A percentile compares a stretch with the other conserved stretches of the same genome.
Evolutionary conservation across 2,888 invertebrate species (phyloP).

Genomic region (Achlya flavicornis): DNA sequence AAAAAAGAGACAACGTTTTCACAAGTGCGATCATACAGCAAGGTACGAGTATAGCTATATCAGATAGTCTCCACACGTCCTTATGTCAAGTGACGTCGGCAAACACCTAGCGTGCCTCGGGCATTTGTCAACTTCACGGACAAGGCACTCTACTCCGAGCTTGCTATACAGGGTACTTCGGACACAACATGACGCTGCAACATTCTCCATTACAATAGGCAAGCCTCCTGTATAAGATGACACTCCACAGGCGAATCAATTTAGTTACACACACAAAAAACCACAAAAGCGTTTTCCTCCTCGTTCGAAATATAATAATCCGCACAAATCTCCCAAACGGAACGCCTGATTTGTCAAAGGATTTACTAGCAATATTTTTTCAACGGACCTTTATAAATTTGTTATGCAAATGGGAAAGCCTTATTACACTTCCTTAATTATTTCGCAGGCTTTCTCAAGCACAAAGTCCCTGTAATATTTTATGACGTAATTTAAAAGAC

Average conservation of each 20-base stretch:
- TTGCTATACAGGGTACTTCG: constrained; percentile 28
- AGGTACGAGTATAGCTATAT: constrained; percentile 28
- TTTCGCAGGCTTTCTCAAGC: constrained; percentile 66
- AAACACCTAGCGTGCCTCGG: constrained; percentile 59
- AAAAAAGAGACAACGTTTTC: constrained; percentile 23
- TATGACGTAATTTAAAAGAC: constrained; percentile 71
- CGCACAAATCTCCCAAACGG: constrained; percentile 30
- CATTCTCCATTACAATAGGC: constrained; percentile 34
- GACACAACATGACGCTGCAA: constrained; percentile 42
- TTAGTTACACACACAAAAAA: constrained; percentile 26
- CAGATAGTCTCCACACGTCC: constrained; percentile 39
- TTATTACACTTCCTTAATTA: constrained; percentile 78
- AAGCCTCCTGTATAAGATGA: constrained; percentile 35
- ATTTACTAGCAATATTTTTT: constrained; percentile 65
- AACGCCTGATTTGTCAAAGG: constrained; percentile 64
- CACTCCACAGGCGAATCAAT: constrained; percentile 35
- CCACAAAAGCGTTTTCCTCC: constrained; percentile 22
- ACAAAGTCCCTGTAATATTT: constrained; percentile 70
- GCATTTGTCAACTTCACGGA: constrained; percentile 73
- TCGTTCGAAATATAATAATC: constrained; percentile 32
- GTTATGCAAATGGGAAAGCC: constrained; percentile 74
- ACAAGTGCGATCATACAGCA: constrained; percentile 18
- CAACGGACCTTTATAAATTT: constrained; percentile 61
- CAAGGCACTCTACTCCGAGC: constrained; percentile 44
- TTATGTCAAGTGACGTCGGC: constrained; percentile 55